Evolutionary conservation across 1,140 invertebrate species (phyloP).

Genomic region (Latrodectus geometricus): DNA sequence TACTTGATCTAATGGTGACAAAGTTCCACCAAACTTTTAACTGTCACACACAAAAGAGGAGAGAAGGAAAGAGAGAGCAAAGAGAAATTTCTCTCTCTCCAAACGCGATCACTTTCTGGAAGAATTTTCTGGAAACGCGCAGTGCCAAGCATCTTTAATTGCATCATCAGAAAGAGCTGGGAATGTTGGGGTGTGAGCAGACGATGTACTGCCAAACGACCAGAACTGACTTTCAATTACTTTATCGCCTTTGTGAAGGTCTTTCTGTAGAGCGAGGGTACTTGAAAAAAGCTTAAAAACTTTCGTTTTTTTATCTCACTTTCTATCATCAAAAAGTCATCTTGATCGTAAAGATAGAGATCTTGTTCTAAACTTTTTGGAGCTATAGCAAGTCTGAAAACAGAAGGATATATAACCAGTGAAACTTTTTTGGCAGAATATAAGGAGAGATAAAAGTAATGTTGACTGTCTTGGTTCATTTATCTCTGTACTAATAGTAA

Average conservation of each 20-base stretch:
- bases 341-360: conserved; percentile 26
- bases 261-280: neutral
- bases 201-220: conserved; percentile 31
- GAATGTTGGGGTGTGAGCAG: neutral
- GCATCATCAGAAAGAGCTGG: conserved; percentile 47
- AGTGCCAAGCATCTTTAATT: conserved; percentile 39
- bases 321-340: conserved; percentile 55
- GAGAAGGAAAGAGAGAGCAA: neutral
- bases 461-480: too few species aligned
- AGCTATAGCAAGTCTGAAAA: neutral
- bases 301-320: conserved; percentile 2
- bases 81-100: neutral
- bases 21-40: neutral
- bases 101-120: too few species aligned
- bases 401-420: neutral
- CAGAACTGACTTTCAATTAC: conserved; percentile 59
- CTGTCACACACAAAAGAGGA: conserved; percentile 13
- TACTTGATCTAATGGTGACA: too few species aligned
- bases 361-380: conserved; percentile 26
- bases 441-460: neutral
- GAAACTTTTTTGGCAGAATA: neutral
- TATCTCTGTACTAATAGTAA: too few species aligned
- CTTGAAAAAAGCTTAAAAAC: conserved; percentile 35
- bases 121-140: neutral
- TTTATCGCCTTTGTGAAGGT: conserved; percentile 51